phyloP scores from a whole-genome alignment of 2,888 invertebrate species.

The Meiosimyza platycephala region DNA sequence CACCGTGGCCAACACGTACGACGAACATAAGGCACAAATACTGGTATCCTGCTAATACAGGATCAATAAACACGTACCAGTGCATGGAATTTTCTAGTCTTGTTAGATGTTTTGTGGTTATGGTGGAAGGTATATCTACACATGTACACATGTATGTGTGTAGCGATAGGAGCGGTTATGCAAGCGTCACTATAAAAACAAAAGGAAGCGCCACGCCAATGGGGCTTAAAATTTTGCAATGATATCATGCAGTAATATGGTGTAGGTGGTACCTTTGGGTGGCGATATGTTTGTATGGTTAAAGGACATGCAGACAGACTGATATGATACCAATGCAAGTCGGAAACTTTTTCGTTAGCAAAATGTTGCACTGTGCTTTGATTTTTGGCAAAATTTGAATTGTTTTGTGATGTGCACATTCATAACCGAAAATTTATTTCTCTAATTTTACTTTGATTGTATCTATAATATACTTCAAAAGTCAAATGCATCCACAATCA shows the following conservation, averaged over 20 bases:
- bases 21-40: not conserved
- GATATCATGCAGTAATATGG: no score
- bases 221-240: no score
- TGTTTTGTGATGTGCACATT: no score
- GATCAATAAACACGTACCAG: constrained; percentile 47
- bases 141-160: not conserved
- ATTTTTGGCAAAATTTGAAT: no score
- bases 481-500: no score
- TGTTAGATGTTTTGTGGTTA: not conserved
- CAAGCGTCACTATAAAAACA: constrained; percentile 18
- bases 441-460: no score
- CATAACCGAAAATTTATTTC: no score
- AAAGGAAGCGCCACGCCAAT: constrained; percentile 4
- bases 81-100: not conserved
- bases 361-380: not conserved
- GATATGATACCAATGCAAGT: not conserved
- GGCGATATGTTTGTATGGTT: not conserved
- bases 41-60: constrained; percentile 41
- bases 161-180: no score
- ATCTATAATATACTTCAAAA: no score
- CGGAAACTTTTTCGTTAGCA: constrained; percentile 14
- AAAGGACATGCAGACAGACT: not conserved
- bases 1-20: not conserved
- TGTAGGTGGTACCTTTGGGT: not conserved
- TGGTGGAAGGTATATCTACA: not conserved